Percentiles rank a stretch among this genome's conserved stretches.
Conservation (phyloP, 2,113 vertebrate species). For the Porphyrio hochstetteri region DNA sequence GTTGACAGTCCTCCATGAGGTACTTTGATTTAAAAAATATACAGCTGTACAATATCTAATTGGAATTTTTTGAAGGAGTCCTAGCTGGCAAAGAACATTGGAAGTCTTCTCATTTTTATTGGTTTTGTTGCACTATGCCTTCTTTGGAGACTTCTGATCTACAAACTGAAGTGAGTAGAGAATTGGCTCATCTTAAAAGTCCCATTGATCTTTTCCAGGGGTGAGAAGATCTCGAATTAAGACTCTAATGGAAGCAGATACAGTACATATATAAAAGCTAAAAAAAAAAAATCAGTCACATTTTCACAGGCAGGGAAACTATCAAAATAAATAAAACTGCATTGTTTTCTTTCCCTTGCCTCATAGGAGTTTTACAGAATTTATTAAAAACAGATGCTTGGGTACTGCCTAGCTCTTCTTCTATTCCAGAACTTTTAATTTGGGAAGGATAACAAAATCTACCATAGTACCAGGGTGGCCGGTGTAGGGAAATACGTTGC, state of each 20-base stretch:
- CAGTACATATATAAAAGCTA: not conserved
- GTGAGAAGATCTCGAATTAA: not conserved
- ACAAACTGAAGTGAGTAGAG: not conserved
- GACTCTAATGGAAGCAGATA: not conserved
- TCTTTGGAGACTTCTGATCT: not conserved
- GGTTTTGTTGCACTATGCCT: not conserved
- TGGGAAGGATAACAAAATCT: not conserved
- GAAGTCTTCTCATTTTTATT: not conserved
- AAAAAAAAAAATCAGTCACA: not conserved
- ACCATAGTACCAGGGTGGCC: fast-evolving
- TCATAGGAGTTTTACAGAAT: not conserved
- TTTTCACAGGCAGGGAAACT: not conserved
- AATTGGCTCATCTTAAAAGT: not conserved
- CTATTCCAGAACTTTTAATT: not conserved
- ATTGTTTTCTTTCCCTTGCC: not conserved
- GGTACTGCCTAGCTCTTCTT: not conserved
- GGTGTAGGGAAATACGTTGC: not conserved
- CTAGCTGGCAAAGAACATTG: not conserved
- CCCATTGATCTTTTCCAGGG: not conserved
- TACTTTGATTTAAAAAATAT: not conserved
- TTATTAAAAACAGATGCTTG: not conserved
- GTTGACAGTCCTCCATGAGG: not conserved
- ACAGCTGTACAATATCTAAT: not conserved
- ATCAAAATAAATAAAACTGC: not conserved
- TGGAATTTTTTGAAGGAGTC: not conserved